Evolutionary conservation across 2,797 vertebrate genomes (phyloP).

Genomic region (Phataginus tricuspis): DNA sequence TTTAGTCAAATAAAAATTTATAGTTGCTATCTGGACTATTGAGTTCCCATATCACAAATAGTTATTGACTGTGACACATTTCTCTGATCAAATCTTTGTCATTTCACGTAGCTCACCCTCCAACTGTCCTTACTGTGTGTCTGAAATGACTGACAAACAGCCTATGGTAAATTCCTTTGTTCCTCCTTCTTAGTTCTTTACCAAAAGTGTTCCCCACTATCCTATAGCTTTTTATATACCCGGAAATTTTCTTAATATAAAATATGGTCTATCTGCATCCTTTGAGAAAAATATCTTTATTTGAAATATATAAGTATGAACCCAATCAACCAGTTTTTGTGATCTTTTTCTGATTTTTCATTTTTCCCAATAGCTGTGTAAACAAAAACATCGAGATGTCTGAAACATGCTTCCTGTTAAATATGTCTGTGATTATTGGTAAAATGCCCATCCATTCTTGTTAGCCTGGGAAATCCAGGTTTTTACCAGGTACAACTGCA

Average conservation of each 20-base stretch:
- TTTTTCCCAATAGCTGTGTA: not conserved
- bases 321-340: not conserved
- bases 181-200: not conserved
- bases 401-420: not conserved
- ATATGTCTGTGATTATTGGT: not conserved
- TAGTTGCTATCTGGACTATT: not conserved
- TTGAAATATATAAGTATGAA: not conserved
- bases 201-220: not conserved
- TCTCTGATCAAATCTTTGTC: not conserved
- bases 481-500: too few relatives aligned
- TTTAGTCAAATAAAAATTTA: slow-evolving; percentile 12
- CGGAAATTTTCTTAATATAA: not conserved
- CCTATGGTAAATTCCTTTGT: not conserved
- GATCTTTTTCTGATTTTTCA: not conserved
- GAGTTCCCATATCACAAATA: not conserved
- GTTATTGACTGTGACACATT: not conserved
- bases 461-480: not conserved
- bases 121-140: not conserved
- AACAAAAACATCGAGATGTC: not conserved
- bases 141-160: not conserved
- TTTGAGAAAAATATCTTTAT: not conserved
- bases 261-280: not conserved
- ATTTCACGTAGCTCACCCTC: not conserved
- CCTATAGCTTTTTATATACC: not conserved
- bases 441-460: not conserved